Evolutionary conservation across 2,888 invertebrate genomes (phyloP).

Genomic region (Beris morrisii): DNA sequence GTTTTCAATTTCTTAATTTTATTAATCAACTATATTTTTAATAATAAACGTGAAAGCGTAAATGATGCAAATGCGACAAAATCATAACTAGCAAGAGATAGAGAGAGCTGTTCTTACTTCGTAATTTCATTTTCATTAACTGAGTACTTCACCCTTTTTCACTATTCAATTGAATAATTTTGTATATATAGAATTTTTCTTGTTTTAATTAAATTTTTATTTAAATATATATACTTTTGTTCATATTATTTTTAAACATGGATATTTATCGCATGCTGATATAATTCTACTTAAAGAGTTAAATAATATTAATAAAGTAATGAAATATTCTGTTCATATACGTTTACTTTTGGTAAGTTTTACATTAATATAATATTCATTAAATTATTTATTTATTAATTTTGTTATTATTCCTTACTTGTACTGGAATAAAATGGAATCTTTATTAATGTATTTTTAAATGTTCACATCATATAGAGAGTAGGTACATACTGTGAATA

Average conservation of each 20-base stretch:
- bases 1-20: not conserved
- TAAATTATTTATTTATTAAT: not conserved
- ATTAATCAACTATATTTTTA: not conserved
- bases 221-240: slow-evolving; percentile 16
- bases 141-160: not conserved
- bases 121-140: slow-evolving; percentile 8
- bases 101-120: not conserved
- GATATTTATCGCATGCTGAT: not conserved
- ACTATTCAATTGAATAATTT: slow-evolving; percentile 21
- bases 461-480: not conserved
- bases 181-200: not conserved
- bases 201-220: slow-evolving; percentile 2
- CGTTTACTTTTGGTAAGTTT: slow-evolving; percentile 9
- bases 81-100: slow-evolving; percentile 12
- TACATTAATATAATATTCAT: slow-evolving; percentile 7
- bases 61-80: slow-evolving; percentile 17
- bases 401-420: too few relatives aligned
- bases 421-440: slow-evolving; percentile 20
- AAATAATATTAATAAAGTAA: slow-evolving; percentile 13
- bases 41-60: slow-evolving; percentile 20
- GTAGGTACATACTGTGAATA: not conserved
- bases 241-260: slow-evolving; percentile 1
- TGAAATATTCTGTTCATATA: slow-evolving; percentile 1
- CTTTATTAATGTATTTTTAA: slow-evolving; percentile 19
- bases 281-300: slow-evolving; percentile 20